These are phyloP conservation scores for Dermolepida albohirtum DNA, from an alignment of 2,888 invertebrate genomes.

Conservation along the genomic window DNA sequence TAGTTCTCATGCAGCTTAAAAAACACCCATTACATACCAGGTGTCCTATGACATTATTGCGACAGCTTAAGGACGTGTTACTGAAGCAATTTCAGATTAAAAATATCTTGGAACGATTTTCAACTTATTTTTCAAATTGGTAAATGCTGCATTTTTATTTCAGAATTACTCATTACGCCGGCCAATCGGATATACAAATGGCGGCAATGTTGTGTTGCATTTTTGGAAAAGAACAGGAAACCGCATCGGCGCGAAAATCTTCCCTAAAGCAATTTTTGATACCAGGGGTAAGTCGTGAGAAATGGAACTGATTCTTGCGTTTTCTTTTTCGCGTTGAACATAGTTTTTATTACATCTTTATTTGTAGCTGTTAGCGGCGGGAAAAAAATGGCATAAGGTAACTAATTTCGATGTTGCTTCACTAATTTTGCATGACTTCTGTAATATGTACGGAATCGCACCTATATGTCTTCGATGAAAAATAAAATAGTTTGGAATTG, in stretches of 20 bases:
- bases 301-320: neutral
- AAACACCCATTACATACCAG: no score
- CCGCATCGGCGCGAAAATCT: slow-evolving; percentile 50
- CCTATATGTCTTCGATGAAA: slow-evolving; percentile 20
- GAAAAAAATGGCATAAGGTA: slow-evolving; percentile 75
- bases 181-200: slow-evolving; percentile 88
- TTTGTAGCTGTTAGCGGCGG: slow-evolving; percentile 73
- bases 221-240: slow-evolving; percentile 73
- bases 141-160: slow-evolving; percentile 37
- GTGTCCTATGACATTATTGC: no score
- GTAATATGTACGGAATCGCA: slow-evolving; percentile 21
- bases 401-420: slow-evolving; percentile 52
- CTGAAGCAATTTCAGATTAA: no score
- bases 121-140: neutral
- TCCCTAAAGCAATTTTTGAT: slow-evolving; percentile 53
- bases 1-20: no score
- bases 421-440: slow-evolving; percentile 28
- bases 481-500: slow-evolving; percentile 11
- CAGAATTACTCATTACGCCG: slow-evolving; percentile 85
- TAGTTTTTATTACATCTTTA: slow-evolving; percentile 57
- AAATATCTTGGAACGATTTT: no score
- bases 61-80: no score
- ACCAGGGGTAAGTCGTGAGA: slow-evolving; percentile 53
- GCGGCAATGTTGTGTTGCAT: slow-evolving; percentile 93
- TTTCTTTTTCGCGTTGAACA: slow-evolving; percentile 30